Evolutionary conservation across 2,113 vertebrate genomes (phyloP), one percentile per base, ranked within the genome.

Genomic region (Uria lomvia): DNA sequence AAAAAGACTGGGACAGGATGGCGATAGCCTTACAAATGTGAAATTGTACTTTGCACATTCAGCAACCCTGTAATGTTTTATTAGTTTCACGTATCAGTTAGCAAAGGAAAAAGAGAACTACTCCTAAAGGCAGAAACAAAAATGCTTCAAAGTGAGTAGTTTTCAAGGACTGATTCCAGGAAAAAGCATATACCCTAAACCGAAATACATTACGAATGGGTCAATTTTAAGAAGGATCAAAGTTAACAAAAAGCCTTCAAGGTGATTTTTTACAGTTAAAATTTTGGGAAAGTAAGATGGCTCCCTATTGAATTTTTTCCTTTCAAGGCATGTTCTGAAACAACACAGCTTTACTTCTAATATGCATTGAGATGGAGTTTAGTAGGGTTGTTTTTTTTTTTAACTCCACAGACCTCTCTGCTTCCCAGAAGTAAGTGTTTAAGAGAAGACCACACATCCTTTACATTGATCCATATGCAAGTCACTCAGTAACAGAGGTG

Each of bases 271-370:
- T 65, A 77, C n/a, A 92, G 68, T 63, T 63, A 81, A 80, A 43
- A 38, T 60, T 88, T 83, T 52, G 92, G n/a, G 59, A 94, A 92
- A 92, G 88, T 53, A 94, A 74, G 68, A 94, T 68, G 38, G 21
- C 4, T 93, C 23, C 56, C 38, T 74, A 81, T 49, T 86, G 79
- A 88, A 95, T 81, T 92, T 88, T 76, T 23, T 72, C 29, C 78
- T 94, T 90, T 85, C 43, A 65, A 93, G 40, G 58, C 78, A 75
- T 0, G 0, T 70, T 86, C 71, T 88, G 65, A 84, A 96, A 88
- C 56, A 92, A 84, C 65, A 93, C 3, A 71, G 32, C n/a, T 86
- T 91, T 74, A 71, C 52, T 84, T 63, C 56, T 40, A 71, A 75
- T 19, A 68, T 5, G 45, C 36, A 53, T 43, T 3, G 3, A 82